Percentiles rank a stretch among this genome's conserved stretches.
These are phyloP conservation scores for Leptopilina drosophilae DNA, from an alignment of 2,888 invertebrate genomes.

Conservation along the genomic window DNA sequence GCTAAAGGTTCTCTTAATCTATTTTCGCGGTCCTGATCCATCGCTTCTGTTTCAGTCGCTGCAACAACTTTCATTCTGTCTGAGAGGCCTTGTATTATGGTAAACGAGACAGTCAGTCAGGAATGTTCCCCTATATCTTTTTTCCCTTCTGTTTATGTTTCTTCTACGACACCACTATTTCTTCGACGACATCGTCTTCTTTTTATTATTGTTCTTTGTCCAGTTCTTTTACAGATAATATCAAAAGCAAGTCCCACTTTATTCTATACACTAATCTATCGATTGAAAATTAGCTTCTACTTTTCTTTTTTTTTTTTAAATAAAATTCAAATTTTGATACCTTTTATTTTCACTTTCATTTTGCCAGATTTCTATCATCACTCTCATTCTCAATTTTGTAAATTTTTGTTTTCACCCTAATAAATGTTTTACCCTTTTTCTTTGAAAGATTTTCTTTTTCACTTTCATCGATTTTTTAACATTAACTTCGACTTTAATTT, in stretches of 20 bases:
- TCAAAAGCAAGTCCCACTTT: not conserved
- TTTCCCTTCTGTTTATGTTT: constrained; percentile 28
- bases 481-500: too few relatives aligned
- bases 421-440: too few relatives aligned
- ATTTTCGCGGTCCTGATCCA: constrained; percentile 60
- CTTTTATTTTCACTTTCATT: too few relatives aligned
- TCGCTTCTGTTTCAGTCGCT: constrained; percentile 63
- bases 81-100: constrained; percentile 66
- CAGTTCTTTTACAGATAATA: not conserved
- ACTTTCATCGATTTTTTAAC: too few relatives aligned
- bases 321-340: too few relatives aligned
- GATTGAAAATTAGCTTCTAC: not conserved
- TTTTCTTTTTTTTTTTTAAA: not conserved
- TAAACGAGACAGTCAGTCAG: constrained; percentile 70
- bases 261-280: not conserved
- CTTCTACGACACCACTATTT: constrained; percentile 32
- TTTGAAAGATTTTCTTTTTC: too few relatives aligned
- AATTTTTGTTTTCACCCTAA: too few relatives aligned
- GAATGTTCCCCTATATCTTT: constrained; percentile 49
- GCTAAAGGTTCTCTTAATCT: constrained; percentile 36
- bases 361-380: too few relatives aligned
- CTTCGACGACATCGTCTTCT: not conserved
- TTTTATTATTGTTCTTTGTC: not conserved
- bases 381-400: too few relatives aligned
- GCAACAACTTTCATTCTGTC: constrained; percentile 26